These are phyloP conservation scores for Ageneiosus marmoratus DNA, from an alignment of 2,113 vertebrate genomes.

Conservation along the genomic window DNA sequence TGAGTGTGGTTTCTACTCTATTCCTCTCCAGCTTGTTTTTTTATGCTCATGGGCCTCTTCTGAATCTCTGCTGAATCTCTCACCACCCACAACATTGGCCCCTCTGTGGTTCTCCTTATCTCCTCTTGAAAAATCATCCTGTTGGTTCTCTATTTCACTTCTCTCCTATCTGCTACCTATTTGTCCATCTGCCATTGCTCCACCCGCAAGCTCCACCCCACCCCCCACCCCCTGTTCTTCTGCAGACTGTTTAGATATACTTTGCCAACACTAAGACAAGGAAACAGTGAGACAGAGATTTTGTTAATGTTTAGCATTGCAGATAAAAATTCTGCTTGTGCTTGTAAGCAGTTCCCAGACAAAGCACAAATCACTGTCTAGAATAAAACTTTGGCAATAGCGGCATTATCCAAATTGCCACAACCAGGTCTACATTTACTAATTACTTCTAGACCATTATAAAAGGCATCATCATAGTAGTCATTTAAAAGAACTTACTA, in stretches of 20 bases:
- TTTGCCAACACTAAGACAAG: not conserved
- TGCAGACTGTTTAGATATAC: not conserved
- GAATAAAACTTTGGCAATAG: not conserved
- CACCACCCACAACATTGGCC: conserved; percentile 29
- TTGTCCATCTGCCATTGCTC: conserved; percentile 31
- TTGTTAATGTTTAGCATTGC: not conserved
- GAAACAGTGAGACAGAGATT: not conserved
- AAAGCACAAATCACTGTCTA: not conserved
- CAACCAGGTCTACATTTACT: not conserved
- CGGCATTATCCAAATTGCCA: not conserved
- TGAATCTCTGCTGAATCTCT: not conserved
- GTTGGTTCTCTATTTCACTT: conserved; percentile 34
- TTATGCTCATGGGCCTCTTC: conserved; percentile 6
- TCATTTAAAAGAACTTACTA: not conserved
- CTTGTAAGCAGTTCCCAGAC: not conserved
- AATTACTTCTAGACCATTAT: not conserved
- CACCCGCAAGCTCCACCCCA: too few species aligned
- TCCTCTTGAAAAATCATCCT: conserved; percentile 16
- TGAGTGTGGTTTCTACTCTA: not conserved
- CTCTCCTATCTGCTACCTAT: conserved; percentile 24
- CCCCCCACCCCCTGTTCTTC: too few species aligned
- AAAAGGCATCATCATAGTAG: not conserved
- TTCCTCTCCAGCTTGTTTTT: conserved; percentile 7
- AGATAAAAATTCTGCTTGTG: not conserved
- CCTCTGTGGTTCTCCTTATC: conserved; percentile 24